Percentiles rank a stretch among this genome's conserved stretches.
Evolutionary conservation across 2,113 vertebrate species (phyloP).

Genomic region (Coregonus clupeaformis): DNA sequence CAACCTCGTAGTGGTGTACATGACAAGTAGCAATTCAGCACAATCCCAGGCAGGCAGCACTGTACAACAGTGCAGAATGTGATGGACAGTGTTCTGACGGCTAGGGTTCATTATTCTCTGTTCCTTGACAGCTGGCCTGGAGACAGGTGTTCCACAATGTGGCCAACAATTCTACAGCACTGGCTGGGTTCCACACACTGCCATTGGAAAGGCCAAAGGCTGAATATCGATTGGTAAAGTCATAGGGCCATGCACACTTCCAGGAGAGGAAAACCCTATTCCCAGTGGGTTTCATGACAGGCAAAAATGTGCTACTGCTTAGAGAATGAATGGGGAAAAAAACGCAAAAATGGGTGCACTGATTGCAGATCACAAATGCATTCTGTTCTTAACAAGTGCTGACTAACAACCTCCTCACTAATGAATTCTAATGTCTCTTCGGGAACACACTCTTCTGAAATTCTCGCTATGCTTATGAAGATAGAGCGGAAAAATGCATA

Average conservation of each 20-base stretch:
- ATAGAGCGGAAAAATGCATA: neutral
- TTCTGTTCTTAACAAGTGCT: neutral
- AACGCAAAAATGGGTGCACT: neutral
- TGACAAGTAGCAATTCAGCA: neutral
- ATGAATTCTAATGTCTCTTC: neutral
- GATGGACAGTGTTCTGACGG: conserved; percentile 11
- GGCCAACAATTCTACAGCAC: neutral
- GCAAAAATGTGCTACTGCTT: neutral
- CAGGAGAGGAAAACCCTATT: neutral
- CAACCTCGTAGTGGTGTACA: neutral
- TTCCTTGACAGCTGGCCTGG: conserved; percentile 31
- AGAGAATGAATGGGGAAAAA: neutral
- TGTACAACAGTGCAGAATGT: conserved; percentile 1
- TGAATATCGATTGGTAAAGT: neutral
- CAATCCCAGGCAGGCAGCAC: too few relatives aligned
- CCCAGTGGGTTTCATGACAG: neutral
- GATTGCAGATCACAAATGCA: neutral
- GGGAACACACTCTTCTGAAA: neutral
- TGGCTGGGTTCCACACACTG: neutral
- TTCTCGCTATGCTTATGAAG: neutral
- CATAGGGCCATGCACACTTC: neutral
- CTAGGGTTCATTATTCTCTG: conserved; percentile 24
- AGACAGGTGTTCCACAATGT: conserved; percentile 26
- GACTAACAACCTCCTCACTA: neutral
- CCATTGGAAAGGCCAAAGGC: neutral